These are phyloP conservation scores for Vulpes vulpes DNA, from an alignment of 2,113 vertebrate genomes.

Conservation along the genomic window DNA sequence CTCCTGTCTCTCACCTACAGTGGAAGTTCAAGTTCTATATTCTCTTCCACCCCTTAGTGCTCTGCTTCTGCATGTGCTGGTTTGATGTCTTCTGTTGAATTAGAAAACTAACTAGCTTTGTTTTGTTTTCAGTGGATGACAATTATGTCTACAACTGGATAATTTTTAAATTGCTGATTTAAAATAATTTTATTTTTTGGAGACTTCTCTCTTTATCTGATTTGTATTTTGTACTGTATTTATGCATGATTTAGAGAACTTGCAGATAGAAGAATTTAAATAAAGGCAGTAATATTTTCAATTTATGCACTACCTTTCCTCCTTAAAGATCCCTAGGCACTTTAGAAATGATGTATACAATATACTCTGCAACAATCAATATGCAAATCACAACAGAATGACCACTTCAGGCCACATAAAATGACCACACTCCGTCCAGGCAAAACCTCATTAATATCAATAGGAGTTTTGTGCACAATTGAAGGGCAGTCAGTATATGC, in stretches of 20 bases:
- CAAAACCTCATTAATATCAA: constrained; percentile 77
- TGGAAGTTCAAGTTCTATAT: background rate
- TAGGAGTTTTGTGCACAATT: constrained; percentile 44
- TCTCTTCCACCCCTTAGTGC: background rate
- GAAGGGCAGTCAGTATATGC: constrained; percentile 56
- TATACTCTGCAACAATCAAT: constrained; percentile 37
- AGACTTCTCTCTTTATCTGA: background rate
- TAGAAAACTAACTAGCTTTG: constrained; percentile 10
- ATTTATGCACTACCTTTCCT: constrained; percentile 32
- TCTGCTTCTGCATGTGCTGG: background rate
- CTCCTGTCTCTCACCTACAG: background rate
- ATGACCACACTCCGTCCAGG: constrained; percentile 56
- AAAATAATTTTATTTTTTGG: constrained; percentile 48
- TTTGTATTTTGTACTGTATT: background rate
- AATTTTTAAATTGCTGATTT: constrained; percentile 51
- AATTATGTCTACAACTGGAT: constrained; percentile 3
- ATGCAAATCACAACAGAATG: constrained; percentile 71
- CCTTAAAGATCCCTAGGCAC: background rate
- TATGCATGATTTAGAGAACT: constrained; percentile 20
- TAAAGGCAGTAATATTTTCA: constrained; percentile 47
- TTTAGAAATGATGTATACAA: constrained; percentile 37
- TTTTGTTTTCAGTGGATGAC: constrained; percentile 62
- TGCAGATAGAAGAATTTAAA: constrained; percentile 39
- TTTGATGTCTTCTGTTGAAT: background rate
- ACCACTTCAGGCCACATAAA: constrained; percentile 70